Conservation (phyloP, 2,888 invertebrate genomes). For the Mesorhabditis sp. region DNA sequence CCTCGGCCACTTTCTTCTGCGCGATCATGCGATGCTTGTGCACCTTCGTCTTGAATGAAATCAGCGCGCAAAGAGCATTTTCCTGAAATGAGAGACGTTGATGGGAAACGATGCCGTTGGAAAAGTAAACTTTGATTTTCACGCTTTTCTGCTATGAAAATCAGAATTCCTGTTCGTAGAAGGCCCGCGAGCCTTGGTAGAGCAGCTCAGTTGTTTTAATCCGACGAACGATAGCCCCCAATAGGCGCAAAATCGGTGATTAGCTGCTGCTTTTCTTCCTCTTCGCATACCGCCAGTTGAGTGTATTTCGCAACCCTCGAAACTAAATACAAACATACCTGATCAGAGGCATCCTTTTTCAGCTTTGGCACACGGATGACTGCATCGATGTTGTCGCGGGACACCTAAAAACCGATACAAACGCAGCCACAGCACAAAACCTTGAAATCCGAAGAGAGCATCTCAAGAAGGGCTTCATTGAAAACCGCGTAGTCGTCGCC, state of each 20-base stretch:
- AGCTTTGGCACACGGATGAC: slow-evolving; percentile 23
- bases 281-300: no score
- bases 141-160: background rate
- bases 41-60: slow-evolving; percentile 33
- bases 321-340: slow-evolving; percentile 13
- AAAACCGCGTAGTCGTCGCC: slow-evolving; percentile 29
- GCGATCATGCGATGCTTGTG: slow-evolving; percentile 37
- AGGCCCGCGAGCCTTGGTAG: background rate
- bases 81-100: slow-evolving; percentile 20
- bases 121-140: slow-evolving; percentile 3
- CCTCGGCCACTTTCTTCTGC: slow-evolving; percentile 23
- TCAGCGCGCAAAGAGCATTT: slow-evolving; percentile 27
- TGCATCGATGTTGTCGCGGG: background rate
- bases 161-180: slow-evolving; percentile 1
- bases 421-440: slow-evolving; percentile 21
- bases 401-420: slow-evolving; percentile 9
- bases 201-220: no score
- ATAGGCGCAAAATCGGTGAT: no score
- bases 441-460: slow-evolving; percentile 26
- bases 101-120: background rate
- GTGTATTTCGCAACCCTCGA: no score
- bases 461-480: slow-evolving; percentile 25
- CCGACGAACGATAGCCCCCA: no score
- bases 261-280: no score
- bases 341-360: slow-evolving; percentile 15